Conservation (phyloP, 2,113 vertebrate genomes). For the Macquaria australasica region DNA sequence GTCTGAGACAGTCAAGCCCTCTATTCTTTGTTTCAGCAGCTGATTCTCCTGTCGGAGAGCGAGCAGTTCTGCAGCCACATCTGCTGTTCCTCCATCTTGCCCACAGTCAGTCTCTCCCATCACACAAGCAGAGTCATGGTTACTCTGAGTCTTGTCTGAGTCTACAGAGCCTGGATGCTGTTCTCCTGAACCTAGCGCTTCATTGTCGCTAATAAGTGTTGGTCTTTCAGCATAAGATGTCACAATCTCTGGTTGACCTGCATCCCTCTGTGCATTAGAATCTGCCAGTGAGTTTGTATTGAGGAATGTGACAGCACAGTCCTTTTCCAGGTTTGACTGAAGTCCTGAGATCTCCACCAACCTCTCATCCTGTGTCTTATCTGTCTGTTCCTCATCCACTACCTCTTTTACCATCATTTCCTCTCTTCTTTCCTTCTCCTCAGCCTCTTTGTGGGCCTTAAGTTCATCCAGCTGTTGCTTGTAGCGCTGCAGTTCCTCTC, state of each 20-base stretch:
- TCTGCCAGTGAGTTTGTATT: neutral
- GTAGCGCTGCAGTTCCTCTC: conserved; percentile 72
- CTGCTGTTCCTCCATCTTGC: conserved; percentile 25
- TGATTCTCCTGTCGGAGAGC: conserved; percentile 65
- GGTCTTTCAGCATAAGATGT: conserved; percentile 10
- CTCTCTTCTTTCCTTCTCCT: neutral
- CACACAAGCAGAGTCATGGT: conserved; percentile 11
- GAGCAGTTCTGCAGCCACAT: conserved; percentile 47
- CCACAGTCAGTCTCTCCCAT: neutral
- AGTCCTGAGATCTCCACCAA: neutral
- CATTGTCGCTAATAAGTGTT: neutral
- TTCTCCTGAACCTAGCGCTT: neutral
- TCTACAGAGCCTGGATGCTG: neutral
- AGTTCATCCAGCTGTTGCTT: conserved; percentile 65
- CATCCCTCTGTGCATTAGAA: conserved; percentile 8
- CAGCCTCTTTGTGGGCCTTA: conserved; percentile 29
- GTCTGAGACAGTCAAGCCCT: neutral
- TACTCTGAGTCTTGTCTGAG: neutral
- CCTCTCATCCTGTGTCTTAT: conserved; percentile 1
- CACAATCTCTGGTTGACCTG: neutral
- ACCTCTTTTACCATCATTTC: neutral
- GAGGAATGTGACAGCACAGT: neutral
- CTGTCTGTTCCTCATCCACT: neutral
- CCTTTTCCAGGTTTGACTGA: conserved; percentile 8
- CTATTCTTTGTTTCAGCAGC: conserved; percentile 63